Conservation (phyloP, 2,113 vertebrate species). For the Ictalurus punctatus region DNA sequence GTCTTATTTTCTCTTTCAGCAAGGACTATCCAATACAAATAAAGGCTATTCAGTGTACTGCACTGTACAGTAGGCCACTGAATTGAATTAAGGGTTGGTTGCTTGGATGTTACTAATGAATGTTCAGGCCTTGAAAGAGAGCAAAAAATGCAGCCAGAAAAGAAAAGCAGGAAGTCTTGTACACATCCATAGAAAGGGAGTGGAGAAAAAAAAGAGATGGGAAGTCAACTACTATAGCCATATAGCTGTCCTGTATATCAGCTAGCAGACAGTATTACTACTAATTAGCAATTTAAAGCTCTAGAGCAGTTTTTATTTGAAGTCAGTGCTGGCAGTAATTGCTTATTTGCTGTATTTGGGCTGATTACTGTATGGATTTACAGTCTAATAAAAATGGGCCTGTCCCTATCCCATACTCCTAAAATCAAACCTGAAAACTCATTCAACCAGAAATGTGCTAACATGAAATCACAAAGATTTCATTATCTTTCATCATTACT, state of each 20-base stretch:
- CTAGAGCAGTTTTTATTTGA: constrained; percentile 18
- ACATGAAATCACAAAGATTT: background rate
- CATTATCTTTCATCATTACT: background rate
- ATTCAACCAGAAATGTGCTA: background rate
- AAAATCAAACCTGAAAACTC: background rate
- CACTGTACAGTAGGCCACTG: background rate
- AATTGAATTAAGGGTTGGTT: constrained; percentile 16
- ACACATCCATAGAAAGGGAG: background rate
- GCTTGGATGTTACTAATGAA: background rate
- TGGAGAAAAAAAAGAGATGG: background rate
- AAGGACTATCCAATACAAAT: background rate
- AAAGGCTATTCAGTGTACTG: background rate
- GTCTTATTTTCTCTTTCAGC: background rate
- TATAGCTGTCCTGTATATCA: background rate
- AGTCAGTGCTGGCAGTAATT: constrained; percentile 19
- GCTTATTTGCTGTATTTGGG: background rate
- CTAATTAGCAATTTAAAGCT: constrained; percentile 11
- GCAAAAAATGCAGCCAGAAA: background rate
- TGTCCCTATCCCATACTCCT: background rate
- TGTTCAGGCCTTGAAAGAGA: background rate
- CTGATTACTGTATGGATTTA: constrained; percentile 5
- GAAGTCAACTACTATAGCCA: background rate
- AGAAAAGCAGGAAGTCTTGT: background rate
- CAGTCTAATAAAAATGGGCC: background rate
- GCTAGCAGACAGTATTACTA: background rate